Percentiles rank a stretch among this genome's conserved stretches.
These are phyloP conservation scores for Smithornis capensis DNA, from an alignment of 2,113 vertebrate species.

Conservation along the genomic window DNA sequence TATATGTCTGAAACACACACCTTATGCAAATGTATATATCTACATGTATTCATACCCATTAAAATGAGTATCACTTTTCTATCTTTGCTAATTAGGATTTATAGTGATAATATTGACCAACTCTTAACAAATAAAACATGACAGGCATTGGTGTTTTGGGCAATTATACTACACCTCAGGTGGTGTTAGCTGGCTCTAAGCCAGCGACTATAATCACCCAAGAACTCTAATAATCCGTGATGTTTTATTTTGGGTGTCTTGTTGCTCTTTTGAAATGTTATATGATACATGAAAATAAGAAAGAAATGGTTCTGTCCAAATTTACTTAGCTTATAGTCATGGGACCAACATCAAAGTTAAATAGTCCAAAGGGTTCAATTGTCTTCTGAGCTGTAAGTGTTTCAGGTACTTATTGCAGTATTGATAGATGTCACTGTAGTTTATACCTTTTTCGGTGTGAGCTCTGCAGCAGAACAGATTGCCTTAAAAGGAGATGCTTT, in stretches of 20 bases:
- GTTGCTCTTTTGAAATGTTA: not conserved
- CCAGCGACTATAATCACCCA: not conserved
- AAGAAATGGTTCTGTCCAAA: not conserved
- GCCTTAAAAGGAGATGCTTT: not conserved
- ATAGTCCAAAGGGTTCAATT: not conserved
- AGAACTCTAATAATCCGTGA: not conserved
- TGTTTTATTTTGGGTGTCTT: not conserved
- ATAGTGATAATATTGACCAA: not conserved
- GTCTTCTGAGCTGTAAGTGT: not conserved
- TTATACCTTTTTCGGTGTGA: not conserved
- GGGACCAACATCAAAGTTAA: not conserved
- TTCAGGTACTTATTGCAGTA: not conserved
- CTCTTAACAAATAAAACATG: slow-evolving; percentile 40
- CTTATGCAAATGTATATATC: not conserved
- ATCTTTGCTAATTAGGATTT: not conserved
- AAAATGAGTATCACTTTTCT: not conserved
- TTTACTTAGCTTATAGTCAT: not conserved
- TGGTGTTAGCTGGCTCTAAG: not conserved
- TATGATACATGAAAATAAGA: not conserved
- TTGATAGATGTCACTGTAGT: not conserved
- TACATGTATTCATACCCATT: not conserved
- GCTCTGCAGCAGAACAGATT: not conserved
- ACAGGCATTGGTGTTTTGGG: slow-evolving; percentile 1
- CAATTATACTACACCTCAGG: slow-evolving; percentile 22
- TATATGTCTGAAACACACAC: accelerated